Evolutionary conservation across 1,140 invertebrate genomes (phyloP).

Genomic region (Bombus pyrosoma): DNA sequence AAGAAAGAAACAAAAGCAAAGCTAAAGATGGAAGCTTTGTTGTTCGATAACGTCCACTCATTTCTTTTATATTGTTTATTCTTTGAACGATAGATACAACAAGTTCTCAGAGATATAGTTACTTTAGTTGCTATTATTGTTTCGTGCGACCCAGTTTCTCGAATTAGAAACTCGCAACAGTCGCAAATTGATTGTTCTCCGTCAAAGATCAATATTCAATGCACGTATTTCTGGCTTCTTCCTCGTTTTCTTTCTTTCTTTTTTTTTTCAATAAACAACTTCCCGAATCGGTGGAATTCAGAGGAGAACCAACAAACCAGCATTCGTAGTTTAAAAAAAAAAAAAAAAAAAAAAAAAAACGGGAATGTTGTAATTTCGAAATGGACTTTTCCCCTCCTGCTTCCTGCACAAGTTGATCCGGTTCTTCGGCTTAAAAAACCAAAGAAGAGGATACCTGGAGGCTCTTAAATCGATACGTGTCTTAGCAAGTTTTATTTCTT

Average conservation of each 20-base stretch:
- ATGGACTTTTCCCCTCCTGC: slow-evolving; percentile 38
- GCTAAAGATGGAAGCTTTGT: too few relatives aligned
- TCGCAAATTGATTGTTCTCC: not conserved
- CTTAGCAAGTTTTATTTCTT: too few relatives aligned
- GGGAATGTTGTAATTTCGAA: slow-evolving; percentile 56
- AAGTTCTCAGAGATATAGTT: not conserved
- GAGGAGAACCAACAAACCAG: not conserved
- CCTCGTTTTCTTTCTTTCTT: not conserved
- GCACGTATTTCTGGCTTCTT: not conserved
- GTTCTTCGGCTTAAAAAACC: not conserved
- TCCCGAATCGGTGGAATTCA: slow-evolving; percentile 17
- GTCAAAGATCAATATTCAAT: not conserved
- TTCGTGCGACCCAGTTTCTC: not conserved
- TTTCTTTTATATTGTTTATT: not conserved
- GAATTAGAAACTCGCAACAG: not conserved
- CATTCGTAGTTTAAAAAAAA: not conserved
- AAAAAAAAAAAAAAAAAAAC: not conserved
- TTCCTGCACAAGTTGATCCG: slow-evolving; percentile 18
- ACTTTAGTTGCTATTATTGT: not conserved
- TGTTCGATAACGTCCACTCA: too few relatives aligned
- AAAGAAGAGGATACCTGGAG: not conserved
- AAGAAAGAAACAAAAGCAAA: not conserved
- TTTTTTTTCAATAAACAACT: not conserved
- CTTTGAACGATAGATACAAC: not conserved
- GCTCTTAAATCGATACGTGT: not conserved